These are phyloP conservation scores for Synanceia verrucosa DNA, from an alignment of 2,797 vertebrate genomes.

Conservation along the genomic window DNA sequence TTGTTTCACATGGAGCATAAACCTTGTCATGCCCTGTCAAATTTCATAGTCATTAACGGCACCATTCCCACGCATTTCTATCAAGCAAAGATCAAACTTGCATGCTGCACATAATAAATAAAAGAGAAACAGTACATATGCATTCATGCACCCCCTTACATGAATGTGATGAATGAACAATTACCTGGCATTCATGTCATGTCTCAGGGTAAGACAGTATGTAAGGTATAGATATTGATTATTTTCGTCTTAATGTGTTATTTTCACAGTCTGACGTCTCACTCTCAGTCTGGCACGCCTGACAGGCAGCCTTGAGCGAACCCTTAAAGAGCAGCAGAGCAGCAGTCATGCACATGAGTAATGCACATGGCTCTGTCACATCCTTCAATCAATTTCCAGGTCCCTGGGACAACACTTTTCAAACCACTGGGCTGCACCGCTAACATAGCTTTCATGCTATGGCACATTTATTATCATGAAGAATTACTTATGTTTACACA, in stretches of 20 bases:
- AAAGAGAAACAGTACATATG: neutral
- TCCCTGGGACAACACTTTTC: slow-evolving; percentile 32
- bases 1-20: neutral
- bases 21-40: neutral
- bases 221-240: slow-evolving; percentile 6
- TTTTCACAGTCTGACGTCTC: slow-evolving; percentile 45
- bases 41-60: neutral
- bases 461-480: neutral
- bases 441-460: slow-evolving; percentile 7
- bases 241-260: slow-evolving; percentile 34
- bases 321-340: slow-evolving; percentile 30
- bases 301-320: slow-evolving; percentile 42
- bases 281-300: slow-evolving; percentile 20
- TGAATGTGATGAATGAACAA: slow-evolving; percentile 17
- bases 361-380: slow-evolving; percentile 27
- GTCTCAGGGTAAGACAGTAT: slow-evolving; percentile 1
- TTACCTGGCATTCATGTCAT: slow-evolving; percentile 10
- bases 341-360: slow-evolving; percentile 31
- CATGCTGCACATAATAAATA: neutral
- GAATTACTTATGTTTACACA: neutral
- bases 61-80: neutral
- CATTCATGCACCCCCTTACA: neutral
- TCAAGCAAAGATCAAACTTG: neutral
- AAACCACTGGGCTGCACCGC: slow-evolving; percentile 21
- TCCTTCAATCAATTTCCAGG: slow-evolving; percentile 52